A percentile compares a stretch with the other conserved stretches of the same genome.
These are phyloP conservation scores for Mesodorylaimus sp. DNA, from an alignment of 2,888 invertebrate genomes.

Conservation along the genomic window DNA sequence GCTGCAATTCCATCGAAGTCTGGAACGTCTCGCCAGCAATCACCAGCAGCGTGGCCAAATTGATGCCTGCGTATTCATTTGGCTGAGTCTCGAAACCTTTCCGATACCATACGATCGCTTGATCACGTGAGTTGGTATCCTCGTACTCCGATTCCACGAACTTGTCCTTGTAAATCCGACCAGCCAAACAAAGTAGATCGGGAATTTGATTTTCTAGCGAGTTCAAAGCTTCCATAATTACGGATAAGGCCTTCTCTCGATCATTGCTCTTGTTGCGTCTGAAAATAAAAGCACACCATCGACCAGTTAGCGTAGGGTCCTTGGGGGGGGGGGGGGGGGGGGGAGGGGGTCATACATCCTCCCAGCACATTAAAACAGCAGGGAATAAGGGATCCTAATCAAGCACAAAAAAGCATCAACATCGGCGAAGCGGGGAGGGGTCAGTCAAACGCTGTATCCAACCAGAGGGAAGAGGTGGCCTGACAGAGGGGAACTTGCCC, in stretches of 20 bases:
- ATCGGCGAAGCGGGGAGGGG: too few relatives aligned
- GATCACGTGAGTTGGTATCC: slow-evolving; percentile 64
- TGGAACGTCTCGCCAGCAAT: slow-evolving; percentile 89
- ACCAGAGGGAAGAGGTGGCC: too few relatives aligned
- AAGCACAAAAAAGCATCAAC: too few relatives aligned
- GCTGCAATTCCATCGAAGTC: slow-evolving; percentile 33
- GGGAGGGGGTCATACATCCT: too few relatives aligned
- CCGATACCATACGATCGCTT: slow-evolving; percentile 74
- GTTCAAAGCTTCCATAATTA: slow-evolving; percentile 63
- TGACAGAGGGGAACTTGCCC: too few relatives aligned
- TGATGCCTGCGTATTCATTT: slow-evolving; percentile 96
- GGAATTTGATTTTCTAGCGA: slow-evolving; percentile 85
- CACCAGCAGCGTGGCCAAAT: slow-evolving; percentile 84
- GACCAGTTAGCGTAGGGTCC: not conserved
- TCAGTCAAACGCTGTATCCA: too few relatives aligned
- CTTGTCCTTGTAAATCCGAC: slow-evolving; percentile 71
- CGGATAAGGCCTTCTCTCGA: slow-evolving; percentile 72
- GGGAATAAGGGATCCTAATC: not conserved
- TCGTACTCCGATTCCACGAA: slow-evolving; percentile 85
- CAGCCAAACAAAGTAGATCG: slow-evolving; percentile 89
- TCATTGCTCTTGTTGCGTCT: slow-evolving; percentile 83
- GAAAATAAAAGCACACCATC: too few relatives aligned
- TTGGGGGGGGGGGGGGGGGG: too few relatives aligned
- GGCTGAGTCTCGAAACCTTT: slow-evolving; percentile 80
- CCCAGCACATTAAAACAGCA: not conserved